These are phyloP conservation scores for Morelia viridis DNA, from an alignment of 2,797 vertebrate species.

Conservation along the genomic window DNA sequence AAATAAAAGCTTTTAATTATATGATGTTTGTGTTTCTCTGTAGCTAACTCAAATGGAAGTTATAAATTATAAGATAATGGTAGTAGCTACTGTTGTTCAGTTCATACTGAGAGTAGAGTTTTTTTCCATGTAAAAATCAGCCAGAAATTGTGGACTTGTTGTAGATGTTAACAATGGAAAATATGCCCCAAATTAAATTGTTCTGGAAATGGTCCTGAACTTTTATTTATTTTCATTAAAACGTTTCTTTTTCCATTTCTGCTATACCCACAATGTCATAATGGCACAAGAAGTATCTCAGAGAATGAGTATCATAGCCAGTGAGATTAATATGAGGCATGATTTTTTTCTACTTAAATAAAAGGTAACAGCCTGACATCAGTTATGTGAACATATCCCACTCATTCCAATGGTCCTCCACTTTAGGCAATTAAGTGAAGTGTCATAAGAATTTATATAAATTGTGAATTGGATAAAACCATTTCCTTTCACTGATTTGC, in stretches of 20 bases:
- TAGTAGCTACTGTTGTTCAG: neutral
- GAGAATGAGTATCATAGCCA: neutral
- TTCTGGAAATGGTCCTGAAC: neutral
- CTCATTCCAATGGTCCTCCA: neutral
- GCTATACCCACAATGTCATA: neutral
- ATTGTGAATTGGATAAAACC: neutral
- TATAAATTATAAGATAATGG: neutral
- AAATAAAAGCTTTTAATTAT: conserved; percentile 48
- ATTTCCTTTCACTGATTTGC: neutral
- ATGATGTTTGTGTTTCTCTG: neutral
- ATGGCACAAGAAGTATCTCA: neutral
- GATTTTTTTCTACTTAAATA: neutral
- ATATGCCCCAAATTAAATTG: neutral
- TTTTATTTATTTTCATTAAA: neutral
- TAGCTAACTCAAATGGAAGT: neutral
- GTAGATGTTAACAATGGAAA: neutral
- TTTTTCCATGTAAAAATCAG: neutral
- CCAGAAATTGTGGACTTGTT: neutral
- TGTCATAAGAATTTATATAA: neutral
- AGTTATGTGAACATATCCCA: neutral
- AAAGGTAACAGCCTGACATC: neutral
- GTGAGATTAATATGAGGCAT: neutral
- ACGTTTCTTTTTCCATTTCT: neutral
- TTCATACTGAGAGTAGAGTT: neutral
- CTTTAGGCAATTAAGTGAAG: too few species aligned